A percentile compares a stretch with the other conserved stretches of the same genome.
phyloP scores from a whole-genome alignment of 2,113 vertebrate genomes.

The Eupsittula cactorum region DNA sequence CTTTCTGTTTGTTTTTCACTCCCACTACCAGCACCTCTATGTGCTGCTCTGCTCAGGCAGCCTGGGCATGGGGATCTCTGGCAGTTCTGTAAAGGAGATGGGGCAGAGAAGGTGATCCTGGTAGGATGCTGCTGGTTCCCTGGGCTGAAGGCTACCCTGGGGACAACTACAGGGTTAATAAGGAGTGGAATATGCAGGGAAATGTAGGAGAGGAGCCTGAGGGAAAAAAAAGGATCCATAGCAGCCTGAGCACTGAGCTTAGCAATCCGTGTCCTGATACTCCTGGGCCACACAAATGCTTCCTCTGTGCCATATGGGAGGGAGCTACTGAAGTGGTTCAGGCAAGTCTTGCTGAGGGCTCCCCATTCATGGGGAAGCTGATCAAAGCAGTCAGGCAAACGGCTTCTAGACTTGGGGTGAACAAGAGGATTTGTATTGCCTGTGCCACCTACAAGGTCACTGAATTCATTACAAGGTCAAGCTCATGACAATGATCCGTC shows the following conservation, averaged over 20 bases:
- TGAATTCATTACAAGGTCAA: neutral
- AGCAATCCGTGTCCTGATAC: neutral
- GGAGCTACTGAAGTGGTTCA: neutral
- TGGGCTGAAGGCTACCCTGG: neutral
- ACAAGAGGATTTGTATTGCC: conserved; percentile 25
- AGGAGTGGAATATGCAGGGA: neutral
- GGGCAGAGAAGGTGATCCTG: neutral
- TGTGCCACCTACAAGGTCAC: conserved; percentile 51
- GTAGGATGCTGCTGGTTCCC: neutral
- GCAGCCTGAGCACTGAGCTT: neutral
- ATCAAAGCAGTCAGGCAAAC: conserved; percentile 45
- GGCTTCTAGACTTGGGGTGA: conserved; percentile 35
- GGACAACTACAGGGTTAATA: neutral
- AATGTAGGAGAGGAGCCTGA: neutral
- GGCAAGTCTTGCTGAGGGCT: conserved; percentile 31
- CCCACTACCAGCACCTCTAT: neutral
- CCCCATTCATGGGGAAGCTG: conserved; percentile 10
- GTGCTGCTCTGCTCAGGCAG: neutral
- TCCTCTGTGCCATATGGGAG: neutral
- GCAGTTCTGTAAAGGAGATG: neutral
- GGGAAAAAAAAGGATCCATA: neutral
- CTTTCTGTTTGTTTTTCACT: neutral
- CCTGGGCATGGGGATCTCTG: neutral
- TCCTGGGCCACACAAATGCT: conserved; percentile 1
- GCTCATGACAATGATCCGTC: conserved; percentile 22